These are phyloP conservation scores for Calameuta pallipes DNA, from an alignment of 2,888 invertebrate genomes.

Conservation along the genomic window DNA sequence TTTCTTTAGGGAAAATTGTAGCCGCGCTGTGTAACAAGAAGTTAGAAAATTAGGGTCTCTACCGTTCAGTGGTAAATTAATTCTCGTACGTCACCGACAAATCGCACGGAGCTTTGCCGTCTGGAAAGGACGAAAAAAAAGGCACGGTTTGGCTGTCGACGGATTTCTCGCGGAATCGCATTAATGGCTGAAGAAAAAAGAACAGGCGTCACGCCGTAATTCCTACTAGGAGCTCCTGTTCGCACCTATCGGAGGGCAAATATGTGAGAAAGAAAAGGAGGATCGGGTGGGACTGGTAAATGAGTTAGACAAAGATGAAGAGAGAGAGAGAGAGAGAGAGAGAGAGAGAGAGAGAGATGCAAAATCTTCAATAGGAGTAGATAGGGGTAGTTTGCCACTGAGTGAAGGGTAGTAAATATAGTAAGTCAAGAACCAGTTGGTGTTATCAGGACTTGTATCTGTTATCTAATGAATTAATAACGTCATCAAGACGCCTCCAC, in stretches of 20 bases:
- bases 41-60: neutral
- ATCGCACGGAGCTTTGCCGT: neutral
- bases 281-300: neutral
- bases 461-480: neutral
- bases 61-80: neutral
- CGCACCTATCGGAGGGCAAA: neutral
- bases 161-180: neutral
- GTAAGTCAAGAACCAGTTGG: neutral
- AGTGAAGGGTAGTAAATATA: neutral
- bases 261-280: neutral
- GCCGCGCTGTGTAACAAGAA: neutral
- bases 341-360: neutral
- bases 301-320: neutral
- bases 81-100: constrained; percentile 6
- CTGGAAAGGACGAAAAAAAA: neutral
- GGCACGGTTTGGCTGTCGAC: neutral
- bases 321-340: neutral
- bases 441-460: neutral
- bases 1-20: neutral
- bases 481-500: neutral
- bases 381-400: neutral
- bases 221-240: no score
- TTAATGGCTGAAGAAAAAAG: constrained; percentile 12
- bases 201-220: neutral
- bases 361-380: neutral